Base-by-base conservation (phyloP, 2,113 vertebrate species). In the Pteronura brasiliensis region DNA sequence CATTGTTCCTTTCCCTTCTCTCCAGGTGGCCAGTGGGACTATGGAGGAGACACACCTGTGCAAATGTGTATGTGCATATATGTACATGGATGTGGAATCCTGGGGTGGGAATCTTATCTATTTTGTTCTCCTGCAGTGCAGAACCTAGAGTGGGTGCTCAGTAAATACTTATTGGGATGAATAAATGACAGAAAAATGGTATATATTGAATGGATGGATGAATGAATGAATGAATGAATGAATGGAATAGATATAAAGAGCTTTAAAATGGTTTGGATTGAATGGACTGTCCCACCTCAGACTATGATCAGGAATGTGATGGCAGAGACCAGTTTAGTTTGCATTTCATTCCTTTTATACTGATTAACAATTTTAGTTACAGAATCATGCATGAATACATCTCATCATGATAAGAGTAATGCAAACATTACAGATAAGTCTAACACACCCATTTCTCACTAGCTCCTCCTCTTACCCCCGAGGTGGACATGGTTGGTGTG, bases 401-500 rank as follows among this genome's bases (percentile, higher is more conserved):
- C 80, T 42, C 14, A 1, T 17, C n/a, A 36, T 55, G 6, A n/a
- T 36, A 29, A 49, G 71, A 59, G 36, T n/a, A 27, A 67, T 36
- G 27, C n/a, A 13, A 8, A 39, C 36, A 3, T 27, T 4, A 11
- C 11, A 14, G 83, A 42, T 12, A 14, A 80, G 65, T 13, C 23
- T 0, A n/a, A 59, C 1, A 23, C 7, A 15, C 14, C 29, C 31
- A 67, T 29, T 34, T 34, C n/a, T 36, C 23, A 12, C 36, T 31
- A 31, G 61, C 42, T 36, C 36, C 59, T 55, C 17, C 17, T n/a
- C 72, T 86, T n/a, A 4, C 39, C 39, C 49, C 76, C 59, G 69
- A 29, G n/a, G 59, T 20, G 15, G 69, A 27, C 8, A 4, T 1
- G 4, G 36, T 6, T 0, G 9, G 7, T 4, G 57, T 15, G 1